These are phyloP conservation scores for Stercorarius parasiticus DNA, from an alignment of 2,113 vertebrate species.

Conservation along the genomic window DNA sequence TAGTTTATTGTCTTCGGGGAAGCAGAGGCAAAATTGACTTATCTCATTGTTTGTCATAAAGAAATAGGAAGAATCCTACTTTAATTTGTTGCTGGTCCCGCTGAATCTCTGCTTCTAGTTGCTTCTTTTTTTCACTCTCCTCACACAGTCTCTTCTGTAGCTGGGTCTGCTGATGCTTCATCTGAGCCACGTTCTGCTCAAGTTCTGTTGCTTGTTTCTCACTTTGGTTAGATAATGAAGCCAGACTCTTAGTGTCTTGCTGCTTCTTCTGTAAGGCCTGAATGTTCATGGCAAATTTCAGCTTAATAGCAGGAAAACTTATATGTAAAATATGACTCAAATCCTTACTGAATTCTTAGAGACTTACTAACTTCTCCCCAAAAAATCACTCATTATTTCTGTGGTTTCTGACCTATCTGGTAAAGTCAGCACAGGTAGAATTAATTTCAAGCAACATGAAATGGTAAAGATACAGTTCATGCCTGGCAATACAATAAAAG, in stretches of 20 bases:
- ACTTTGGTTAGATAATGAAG: constrained; percentile 79
- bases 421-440: neutral
- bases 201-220: constrained; percentile 77
- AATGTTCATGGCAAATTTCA: constrained; percentile 32
- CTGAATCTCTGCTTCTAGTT: constrained; percentile 74
- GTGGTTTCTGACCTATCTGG: neutral
- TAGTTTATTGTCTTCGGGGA: neutral
- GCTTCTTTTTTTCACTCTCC: constrained; percentile 74
- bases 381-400: neutral
- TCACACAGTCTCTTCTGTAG: constrained; percentile 76
- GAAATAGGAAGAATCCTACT: constrained; percentile 56
- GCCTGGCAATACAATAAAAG: neutral
- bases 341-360: neutral
- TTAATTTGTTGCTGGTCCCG: constrained; percentile 78
- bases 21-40: neutral
- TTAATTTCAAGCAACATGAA: neutral
- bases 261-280: constrained; percentile 78
- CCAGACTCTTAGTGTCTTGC: constrained; percentile 77
- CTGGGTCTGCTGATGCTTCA: constrained; percentile 79
- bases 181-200: constrained; percentile 80
- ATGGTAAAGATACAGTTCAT: neutral
- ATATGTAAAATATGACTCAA: neutral
- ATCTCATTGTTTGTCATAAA: neutral
- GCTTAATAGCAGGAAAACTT: neutral
- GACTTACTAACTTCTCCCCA: neutral